Evolutionary conservation across 2,888 invertebrate genomes (phyloP).

Genomic region (Lottia scabra): DNA sequence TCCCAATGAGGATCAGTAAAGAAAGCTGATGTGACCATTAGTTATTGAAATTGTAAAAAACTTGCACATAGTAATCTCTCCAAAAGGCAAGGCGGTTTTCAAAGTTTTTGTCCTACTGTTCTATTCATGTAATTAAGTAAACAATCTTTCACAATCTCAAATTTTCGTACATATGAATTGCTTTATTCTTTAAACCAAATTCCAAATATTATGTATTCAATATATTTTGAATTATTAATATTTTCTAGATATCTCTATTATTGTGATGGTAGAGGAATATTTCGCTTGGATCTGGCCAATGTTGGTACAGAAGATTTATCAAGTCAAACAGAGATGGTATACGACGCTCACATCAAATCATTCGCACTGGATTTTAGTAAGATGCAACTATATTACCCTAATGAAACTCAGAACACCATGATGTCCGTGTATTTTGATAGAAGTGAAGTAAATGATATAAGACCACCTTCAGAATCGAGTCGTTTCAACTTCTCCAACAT

Average conservation of each 20-base stretch:
- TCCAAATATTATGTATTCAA: too few species aligned
- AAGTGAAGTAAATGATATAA: constrained; percentile 74
- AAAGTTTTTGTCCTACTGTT: too few species aligned
- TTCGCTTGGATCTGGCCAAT: constrained; percentile 81
- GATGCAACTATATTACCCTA: constrained; percentile 83
- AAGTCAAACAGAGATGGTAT: constrained; percentile 38
- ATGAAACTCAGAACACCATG: constrained; percentile 82
- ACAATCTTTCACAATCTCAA: too few species aligned
- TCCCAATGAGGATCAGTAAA: too few species aligned
- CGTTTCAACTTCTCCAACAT: constrained; percentile 81
- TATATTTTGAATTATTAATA: neutral
- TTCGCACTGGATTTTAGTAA: constrained; percentile 87
- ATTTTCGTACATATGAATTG: too few species aligned
- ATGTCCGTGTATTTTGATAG: constrained; percentile 86
- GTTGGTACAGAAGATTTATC: constrained; percentile 70
- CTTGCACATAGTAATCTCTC: too few species aligned
- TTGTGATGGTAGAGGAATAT: constrained; percentile 79
- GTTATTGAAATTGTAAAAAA: too few species aligned
- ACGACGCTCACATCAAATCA: constrained; percentile 78
- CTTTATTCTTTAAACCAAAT: too few species aligned
- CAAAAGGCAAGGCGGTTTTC: too few species aligned
- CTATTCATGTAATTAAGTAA: too few species aligned
- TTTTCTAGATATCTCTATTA: constrained; percentile 82
- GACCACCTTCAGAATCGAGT: constrained; percentile 75
- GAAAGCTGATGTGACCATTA: too few species aligned